Evolutionary conservation across 2,113 vertebrate genomes (phyloP).

Genomic region (Tringa solitaria): DNA sequence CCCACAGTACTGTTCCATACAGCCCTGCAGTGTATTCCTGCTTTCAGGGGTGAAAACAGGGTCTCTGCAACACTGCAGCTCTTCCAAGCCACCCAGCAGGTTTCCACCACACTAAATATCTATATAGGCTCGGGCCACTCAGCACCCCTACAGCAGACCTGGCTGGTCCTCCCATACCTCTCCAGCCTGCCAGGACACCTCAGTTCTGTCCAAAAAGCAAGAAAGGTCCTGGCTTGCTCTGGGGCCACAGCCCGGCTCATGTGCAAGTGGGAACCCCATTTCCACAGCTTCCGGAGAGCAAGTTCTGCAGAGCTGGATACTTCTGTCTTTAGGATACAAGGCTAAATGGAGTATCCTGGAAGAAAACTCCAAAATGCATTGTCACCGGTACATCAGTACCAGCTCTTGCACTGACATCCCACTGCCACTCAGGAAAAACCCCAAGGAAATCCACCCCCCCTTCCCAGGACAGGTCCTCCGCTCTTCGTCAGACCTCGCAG

Average conservation of each 20-base stretch:
- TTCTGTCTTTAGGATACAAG: not conserved
- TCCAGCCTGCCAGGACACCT: not conserved
- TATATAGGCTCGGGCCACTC: rapidly evolving
- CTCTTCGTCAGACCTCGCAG: not conserved
- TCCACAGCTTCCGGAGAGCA: not conserved
- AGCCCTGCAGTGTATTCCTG: not conserved
- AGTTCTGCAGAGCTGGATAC: not conserved
- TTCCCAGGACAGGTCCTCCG: not conserved
- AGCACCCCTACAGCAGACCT: not conserved
- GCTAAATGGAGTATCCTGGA: not conserved
- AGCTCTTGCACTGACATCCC: not conserved
- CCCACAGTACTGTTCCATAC: not conserved
- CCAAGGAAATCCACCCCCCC: not conserved
- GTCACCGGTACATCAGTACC: rapidly evolving
- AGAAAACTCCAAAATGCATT: not conserved
- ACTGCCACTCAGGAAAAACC: not conserved
- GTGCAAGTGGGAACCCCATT: rapidly evolving
- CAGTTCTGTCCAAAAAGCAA: not conserved
- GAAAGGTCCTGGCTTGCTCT: not conserved
- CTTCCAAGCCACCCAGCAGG: not conserved
- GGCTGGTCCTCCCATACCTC: not conserved
- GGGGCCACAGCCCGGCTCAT: too few species aligned
- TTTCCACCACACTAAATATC: not conserved
- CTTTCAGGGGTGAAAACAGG: not conserved
- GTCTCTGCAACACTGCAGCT: not conserved